Percentiles rank a stretch among this genome's conserved stretches.
These are phyloP conservation scores for Anagyrus pseudococci DNA, from an alignment of 2,888 invertebrate genomes.

Conservation along the genomic window DNA sequence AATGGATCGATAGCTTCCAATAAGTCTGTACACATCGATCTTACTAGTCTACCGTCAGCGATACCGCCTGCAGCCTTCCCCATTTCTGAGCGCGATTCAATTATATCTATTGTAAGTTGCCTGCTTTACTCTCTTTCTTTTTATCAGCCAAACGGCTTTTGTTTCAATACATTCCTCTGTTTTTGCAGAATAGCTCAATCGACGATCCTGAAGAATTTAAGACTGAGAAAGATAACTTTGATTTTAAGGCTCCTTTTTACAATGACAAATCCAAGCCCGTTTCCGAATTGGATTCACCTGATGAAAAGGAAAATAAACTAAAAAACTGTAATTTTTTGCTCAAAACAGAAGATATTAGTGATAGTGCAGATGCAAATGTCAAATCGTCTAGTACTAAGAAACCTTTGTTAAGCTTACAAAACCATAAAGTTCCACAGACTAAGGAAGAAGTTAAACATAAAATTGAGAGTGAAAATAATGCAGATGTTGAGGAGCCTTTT, in stretches of 20 bases:
- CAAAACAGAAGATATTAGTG: not conserved
- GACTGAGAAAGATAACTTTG: not conserved
- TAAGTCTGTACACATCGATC: constrained; percentile 18
- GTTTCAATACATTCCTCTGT: constrained; percentile 9
- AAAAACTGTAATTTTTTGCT: not conserved
- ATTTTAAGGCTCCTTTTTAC: not conserved
- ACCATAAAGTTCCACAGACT: not conserved
- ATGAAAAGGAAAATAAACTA: not conserved
- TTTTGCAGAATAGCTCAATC: constrained; percentile 38
- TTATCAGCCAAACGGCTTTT: not conserved
- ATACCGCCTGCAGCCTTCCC: not conserved
- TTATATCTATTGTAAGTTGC: constrained; percentile 43
- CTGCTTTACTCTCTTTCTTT: not conserved
- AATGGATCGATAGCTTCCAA: not conserved
- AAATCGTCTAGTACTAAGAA: not conserved
- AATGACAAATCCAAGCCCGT: constrained; percentile 9
- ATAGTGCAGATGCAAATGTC: not conserved
- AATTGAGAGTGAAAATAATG: not conserved
- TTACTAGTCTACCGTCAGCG: constrained; percentile 4
- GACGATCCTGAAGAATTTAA: constrained; percentile 26
- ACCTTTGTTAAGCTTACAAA: constrained; percentile 11
- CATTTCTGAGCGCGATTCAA: constrained; percentile 31
- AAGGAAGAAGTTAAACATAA: not conserved
- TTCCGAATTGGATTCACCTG: not conserved
- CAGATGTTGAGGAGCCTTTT: constrained; percentile 17